Conservation (phyloP, 2,888 invertebrate genomes). For the Bursaphelenchus okinawaensis region DNA sequence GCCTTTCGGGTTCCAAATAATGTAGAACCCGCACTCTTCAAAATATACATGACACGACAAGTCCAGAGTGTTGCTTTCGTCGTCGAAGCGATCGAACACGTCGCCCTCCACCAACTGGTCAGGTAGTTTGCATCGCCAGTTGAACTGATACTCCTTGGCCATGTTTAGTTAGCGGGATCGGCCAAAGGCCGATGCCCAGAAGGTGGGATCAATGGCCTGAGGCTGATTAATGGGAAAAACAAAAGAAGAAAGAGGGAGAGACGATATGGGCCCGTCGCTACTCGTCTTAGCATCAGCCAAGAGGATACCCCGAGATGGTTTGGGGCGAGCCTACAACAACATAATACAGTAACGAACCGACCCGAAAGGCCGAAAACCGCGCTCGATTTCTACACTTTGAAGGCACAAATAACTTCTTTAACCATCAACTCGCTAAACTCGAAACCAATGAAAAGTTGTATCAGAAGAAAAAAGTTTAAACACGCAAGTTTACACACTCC, state of each 20-base stretch:
- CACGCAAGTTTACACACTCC: too few relatives aligned
- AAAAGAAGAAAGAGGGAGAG: neutral
- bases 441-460: too few relatives aligned
- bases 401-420: too few relatives aligned
- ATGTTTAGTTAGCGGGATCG: conserved; percentile 62
- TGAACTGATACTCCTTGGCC: conserved; percentile 98
- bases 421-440: too few relatives aligned
- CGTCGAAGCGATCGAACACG: conserved; percentile 93
- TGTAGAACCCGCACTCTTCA: conserved; percentile 63
- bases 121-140: conserved; percentile 92
- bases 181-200: neutral
- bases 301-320: neutral
- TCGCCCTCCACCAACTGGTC: conserved; percentile 78
- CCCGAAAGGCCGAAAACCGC: too few relatives aligned
- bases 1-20: conserved; percentile 62
- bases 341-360: too few relatives aligned
- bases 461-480: too few relatives aligned
- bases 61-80: conserved; percentile 61
- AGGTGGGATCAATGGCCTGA: neutral
- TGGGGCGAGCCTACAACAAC: too few relatives aligned
- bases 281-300: neutral
- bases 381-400: too few relatives aligned
- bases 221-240: neutral
- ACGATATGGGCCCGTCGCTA: neutral
- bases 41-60: conserved; percentile 60